Base-by-base conservation (phyloP, 2,797 vertebrate species). In the Enteromius anoplus region DNA sequence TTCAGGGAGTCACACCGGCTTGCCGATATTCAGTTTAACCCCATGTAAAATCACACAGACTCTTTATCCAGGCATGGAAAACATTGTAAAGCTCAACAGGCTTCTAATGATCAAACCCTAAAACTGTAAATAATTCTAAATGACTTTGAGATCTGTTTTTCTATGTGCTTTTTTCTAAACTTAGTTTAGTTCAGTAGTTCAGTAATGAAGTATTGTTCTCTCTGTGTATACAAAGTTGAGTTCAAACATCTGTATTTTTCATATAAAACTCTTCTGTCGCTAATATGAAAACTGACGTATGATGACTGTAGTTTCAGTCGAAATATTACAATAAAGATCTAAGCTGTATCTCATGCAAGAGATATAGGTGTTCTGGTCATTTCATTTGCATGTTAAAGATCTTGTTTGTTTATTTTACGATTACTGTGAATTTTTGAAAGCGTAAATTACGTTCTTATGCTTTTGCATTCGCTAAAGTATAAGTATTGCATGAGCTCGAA, bases 291-390 rank as follows among this genome's bases (percentile, higher is more conserved):
- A 66, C 53, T 85, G 64, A 82, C 45, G 2, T 0, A 55, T 58
- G 40, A 15, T 45, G 75, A 58, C 75, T 82, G 75, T 47, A 8
- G 75, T 49, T 70, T 78, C 65, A 34, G 75, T 40, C 32, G 5
- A 82, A 78, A 78, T 72, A 82, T 77, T 82, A 78, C 58, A 82
- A 75, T 75, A 82, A 82, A 82, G 58, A 26, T 75, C 6, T 75
- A 29, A 42, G 32, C 15, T 64, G 45, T 26, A 64, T 64, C 80
- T 75, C 42, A n/a, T 47, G 19, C 1, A 21, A 47, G 34, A 17
- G n/a, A 4, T 51, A 3, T 58, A 17, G 8, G 64, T 77, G 9
- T 29, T 77, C 55, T 21, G n/a, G 32, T 37, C 19, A 15, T 73
- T 71, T 26, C 3, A 45, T 14, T 26, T 60, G 58, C 58, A 60